A percentile compares a stretch with the other conserved stretches of the same genome.
Conservation (phyloP, 2,888 invertebrate genomes). For the Hypomecis atomaria region DNA sequence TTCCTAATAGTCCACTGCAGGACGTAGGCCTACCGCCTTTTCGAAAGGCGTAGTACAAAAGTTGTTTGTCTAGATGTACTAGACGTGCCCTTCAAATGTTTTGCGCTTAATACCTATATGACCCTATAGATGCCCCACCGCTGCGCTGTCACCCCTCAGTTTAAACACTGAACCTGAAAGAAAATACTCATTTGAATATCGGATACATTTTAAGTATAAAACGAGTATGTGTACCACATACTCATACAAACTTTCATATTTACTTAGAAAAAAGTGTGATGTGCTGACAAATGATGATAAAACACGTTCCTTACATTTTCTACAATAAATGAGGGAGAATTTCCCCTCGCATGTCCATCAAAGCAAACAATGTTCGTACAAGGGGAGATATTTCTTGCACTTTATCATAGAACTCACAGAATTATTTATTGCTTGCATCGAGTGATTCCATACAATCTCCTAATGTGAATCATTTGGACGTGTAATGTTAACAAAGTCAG, state of each 20-base stretch:
- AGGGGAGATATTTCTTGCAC: slow-evolving; percentile 1
- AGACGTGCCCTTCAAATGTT: too few species aligned
- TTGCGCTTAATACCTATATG: too few species aligned
- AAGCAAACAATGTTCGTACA: neutral
- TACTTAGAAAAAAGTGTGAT: neutral
- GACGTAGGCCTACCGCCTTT: too few species aligned
- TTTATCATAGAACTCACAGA: slow-evolving; percentile 20
- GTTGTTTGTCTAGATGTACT: too few species aligned
- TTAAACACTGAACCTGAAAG: too few species aligned
- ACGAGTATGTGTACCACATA: too few species aligned
- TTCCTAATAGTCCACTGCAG: too few species aligned
- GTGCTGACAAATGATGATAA: slow-evolving; percentile 9
- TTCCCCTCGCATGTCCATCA: slow-evolving; percentile 19
- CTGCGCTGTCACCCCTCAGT: too few species aligned
- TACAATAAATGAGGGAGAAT: slow-evolving; percentile 9
- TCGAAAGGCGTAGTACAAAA: too few species aligned
- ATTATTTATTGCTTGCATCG: slow-evolving; percentile 45
- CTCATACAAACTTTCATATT: neutral
- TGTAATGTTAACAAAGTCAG: slow-evolving; percentile 11
- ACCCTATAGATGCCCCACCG: too few species aligned
- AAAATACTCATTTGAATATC: too few species aligned
- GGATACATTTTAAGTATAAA: too few species aligned
- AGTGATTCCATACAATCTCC: slow-evolving; percentile 44
- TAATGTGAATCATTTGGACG: slow-evolving; percentile 57
- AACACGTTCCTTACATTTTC: slow-evolving; percentile 1